Evolutionary conservation across 2,888 invertebrate species (phyloP).

Genomic region (Blera fallax): DNA sequence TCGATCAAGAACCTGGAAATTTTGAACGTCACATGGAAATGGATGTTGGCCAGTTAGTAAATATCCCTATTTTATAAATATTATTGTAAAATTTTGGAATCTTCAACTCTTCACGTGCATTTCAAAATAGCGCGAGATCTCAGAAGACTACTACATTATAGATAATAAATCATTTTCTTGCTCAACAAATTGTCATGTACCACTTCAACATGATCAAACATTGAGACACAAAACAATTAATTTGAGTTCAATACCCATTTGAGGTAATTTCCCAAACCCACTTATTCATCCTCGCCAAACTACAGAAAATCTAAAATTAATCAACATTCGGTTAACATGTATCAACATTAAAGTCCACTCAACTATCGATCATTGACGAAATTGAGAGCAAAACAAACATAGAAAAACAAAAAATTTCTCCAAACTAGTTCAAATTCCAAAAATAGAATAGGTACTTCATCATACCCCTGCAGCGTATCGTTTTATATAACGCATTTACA

Average conservation of each 20-base stretch:
- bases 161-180: too few relatives aligned
- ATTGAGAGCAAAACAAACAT: slow-evolving; percentile 44
- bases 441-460: slow-evolving; percentile 41
- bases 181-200: too few relatives aligned
- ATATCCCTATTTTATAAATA: too few relatives aligned
- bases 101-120: too few relatives aligned
- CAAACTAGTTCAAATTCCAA: slow-evolving; percentile 39
- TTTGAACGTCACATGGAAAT: too few relatives aligned
- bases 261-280: neutral
- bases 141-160: too few relatives aligned
- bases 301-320: neutral
- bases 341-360: slow-evolving; percentile 10
- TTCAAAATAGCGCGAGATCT: too few relatives aligned
- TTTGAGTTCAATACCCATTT: neutral
- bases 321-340: neutral
- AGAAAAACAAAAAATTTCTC: slow-evolving; percentile 29
- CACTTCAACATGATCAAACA: too few relatives aligned
- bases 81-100: too few relatives aligned
- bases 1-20: too few relatives aligned
- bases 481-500: slow-evolving; percentile 17
- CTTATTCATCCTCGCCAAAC: neutral
- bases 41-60: too few relatives aligned
- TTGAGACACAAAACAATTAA: neutral
- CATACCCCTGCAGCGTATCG: slow-evolving; percentile 24
- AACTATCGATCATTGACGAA: slow-evolving; percentile 13